Evolutionary conservation across 1,140 invertebrate genomes (phyloP).

Genomic region (Drosophila azteca): DNA sequence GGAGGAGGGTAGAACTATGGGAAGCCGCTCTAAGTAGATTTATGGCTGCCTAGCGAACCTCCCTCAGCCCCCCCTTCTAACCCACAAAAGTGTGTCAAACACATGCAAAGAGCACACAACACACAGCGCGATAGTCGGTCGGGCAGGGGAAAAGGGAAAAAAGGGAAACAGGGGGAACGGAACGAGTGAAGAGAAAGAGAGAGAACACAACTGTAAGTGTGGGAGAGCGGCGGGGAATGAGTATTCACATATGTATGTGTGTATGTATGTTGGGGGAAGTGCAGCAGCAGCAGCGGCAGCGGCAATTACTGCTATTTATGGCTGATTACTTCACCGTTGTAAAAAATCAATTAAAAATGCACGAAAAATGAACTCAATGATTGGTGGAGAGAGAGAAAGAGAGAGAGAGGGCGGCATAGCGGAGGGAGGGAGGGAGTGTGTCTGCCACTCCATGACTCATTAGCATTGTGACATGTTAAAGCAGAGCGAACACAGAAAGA

Average conservation of each 20-base stretch:
- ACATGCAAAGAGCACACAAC: constrained; percentile 51
- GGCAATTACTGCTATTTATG: constrained; percentile 79
- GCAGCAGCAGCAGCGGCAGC: constrained; percentile 43
- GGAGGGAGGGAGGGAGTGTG: neutral
- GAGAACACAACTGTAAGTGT: constrained; percentile 3
- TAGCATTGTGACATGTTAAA: constrained; percentile 69
- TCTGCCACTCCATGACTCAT: constrained; percentile 65
- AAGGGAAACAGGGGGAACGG: neutral
- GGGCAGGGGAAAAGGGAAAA: too few relatives aligned
- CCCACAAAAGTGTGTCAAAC: constrained; percentile 73
- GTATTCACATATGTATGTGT: too few relatives aligned
- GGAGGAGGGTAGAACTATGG: constrained; percentile 51
- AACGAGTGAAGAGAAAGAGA: neutral
- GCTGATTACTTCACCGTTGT: constrained; percentile 79
- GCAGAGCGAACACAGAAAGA: constrained; percentile 20
- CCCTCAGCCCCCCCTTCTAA: constrained; percentile 4
- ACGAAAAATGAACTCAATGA: constrained; percentile 61
- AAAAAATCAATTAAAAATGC: constrained; percentile 81
- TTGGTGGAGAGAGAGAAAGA: constrained; percentile 6
- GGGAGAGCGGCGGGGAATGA: constrained; percentile 1
- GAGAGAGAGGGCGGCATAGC: too few relatives aligned
- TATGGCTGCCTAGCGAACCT: constrained; percentile 63
- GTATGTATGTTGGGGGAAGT: constrained; percentile 14
- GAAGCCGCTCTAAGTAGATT: constrained; percentile 78
- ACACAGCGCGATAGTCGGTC: constrained; percentile 22